Evolutionary conservation across 2,113 vertebrate species (phyloP), one percentile per base, ranked within the genome.

Genomic region (Phrynosoma blainvillii): DNA sequence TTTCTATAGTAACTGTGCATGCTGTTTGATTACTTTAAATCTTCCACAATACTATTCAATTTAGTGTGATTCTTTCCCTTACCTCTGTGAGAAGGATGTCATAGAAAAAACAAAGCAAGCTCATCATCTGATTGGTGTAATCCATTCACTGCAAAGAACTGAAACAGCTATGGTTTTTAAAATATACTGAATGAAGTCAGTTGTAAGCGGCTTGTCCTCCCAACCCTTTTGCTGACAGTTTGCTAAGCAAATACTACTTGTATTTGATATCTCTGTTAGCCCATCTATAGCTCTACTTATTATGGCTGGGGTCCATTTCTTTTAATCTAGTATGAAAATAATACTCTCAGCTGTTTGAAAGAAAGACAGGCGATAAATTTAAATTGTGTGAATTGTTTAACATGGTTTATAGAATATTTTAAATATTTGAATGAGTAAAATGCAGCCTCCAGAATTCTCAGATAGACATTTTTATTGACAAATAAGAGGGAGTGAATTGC

Each of bases 121-220:
- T 13, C 14, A 2, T 66, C 36, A 42, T 66, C 25, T 85, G 84
- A 85, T 85, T 20, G 47, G 5, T 85, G 40, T 47, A 59, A 23
- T 66, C 40, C 65, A 3, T 79, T 88, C 52, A 25, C 9, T 88
- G 85, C 25, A 77, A 85, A 27, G 9, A 65, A 85, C 14, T n/a
- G 20, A 77, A 85, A 66, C 81, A 68, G 3, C 25, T 25, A 16
- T 78, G 14, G 27, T 47, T 5, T 74, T 65, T 85, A 56, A 77
- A 85, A 82, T 27, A 73, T 21, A 70, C 32, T 82, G 54, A 71
- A 78, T n/a, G 74, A 84, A 42, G 32, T 54, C 32, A 71, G 40
- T 73, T 62, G 20, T 73, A 73, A 79, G 66, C 21, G 76, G 20
- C 42, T 90, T 89, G 77, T 86, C 93, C 79, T 74, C 32, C 83